Percentiles rank a stretch among this genome's conserved stretches.
These are phyloP conservation scores for Bolinopsis microptera DNA, from an alignment of 37 sponge, comb jelly and placozoan genomes.

Conservation along the genomic window DNA sequence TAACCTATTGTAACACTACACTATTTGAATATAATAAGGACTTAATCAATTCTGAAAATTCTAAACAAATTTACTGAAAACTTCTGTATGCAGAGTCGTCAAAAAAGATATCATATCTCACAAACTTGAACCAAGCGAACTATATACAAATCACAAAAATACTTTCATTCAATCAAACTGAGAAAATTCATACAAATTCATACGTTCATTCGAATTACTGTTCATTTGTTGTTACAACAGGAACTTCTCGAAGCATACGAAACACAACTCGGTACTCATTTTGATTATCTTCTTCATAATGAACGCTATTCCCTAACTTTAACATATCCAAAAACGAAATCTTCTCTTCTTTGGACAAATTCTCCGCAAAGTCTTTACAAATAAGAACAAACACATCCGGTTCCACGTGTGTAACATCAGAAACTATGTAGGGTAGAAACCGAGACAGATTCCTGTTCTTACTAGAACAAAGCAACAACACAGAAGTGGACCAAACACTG, in stretches of 20 bases:
- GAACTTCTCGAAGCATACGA: neutral
- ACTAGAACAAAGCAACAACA: slow-evolving; percentile 14
- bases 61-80: neutral
- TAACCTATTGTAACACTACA: too few species aligned
- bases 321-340: neutral
- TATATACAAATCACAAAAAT: neutral
- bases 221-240: neutral
- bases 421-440: slow-evolving; percentile 24
- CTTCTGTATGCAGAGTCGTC: neutral
- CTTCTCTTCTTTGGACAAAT: neutral
- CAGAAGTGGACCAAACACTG: slow-evolving; percentile 40
- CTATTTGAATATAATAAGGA: neutral
- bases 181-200: too few species aligned
- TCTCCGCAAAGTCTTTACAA: slow-evolving; percentile 13
- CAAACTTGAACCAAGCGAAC: neutral
- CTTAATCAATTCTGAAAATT: neutral
- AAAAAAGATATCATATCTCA: neutral
- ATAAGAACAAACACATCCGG: neutral
- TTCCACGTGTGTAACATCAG: neutral
- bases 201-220: neutral
- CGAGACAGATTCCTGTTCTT: neutral
- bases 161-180: neutral
- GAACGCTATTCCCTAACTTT: neutral
- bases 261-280: neutral
- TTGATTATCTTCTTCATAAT: neutral